Evolutionary conservation across 2,113 vertebrate genomes (phyloP).

Genomic region (Ictalurus furcatus): DNA sequence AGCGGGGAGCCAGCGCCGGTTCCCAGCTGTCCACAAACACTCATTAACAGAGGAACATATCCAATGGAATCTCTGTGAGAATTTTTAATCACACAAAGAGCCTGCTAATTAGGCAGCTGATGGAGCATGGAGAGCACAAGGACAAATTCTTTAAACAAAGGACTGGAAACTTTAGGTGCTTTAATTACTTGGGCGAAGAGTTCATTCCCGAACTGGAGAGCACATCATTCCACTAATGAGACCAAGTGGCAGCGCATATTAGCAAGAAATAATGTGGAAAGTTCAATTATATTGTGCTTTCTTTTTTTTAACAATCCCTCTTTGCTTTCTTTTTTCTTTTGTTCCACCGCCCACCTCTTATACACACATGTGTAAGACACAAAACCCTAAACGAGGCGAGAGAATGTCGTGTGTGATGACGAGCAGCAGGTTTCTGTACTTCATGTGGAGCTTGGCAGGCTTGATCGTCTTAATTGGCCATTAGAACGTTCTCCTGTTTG

Average conservation of each 20-base stretch:
- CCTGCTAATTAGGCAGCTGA: slow-evolving; percentile 99
- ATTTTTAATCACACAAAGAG: slow-evolving; percentile 98
- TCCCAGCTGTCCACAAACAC: slow-evolving; percentile 99
- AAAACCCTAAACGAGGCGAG: slow-evolving; percentile 67
- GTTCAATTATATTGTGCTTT: slow-evolving; percentile 85
- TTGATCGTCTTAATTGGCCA: slow-evolving; percentile 85
- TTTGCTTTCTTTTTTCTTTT: background rate
- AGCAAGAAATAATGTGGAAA: slow-evolving; percentile 83
- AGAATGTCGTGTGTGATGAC: slow-evolving; percentile 70
- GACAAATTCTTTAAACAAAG: slow-evolving; percentile 99
- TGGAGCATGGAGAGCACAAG: slow-evolving; percentile 99
- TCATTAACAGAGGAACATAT: slow-evolving; percentile 99
- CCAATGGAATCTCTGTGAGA: slow-evolving; percentile 99
- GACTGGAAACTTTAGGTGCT: slow-evolving; percentile 99
- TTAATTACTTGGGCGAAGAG: slow-evolving; percentile 99
- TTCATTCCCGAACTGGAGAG: slow-evolving; percentile 99
- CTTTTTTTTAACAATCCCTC: slow-evolving; percentile 73
- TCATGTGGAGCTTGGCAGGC: slow-evolving; percentile 79
- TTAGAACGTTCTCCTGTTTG: slow-evolving; percentile 81
- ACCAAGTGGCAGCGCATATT: slow-evolving; percentile 83
- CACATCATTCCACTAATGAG: slow-evolving; percentile 96
- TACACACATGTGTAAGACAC: slow-evolving; percentile 75
- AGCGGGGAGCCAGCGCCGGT: slow-evolving; percentile 81
- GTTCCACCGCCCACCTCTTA: slow-evolving; percentile 65
- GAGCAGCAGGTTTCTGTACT: slow-evolving; percentile 72